A percentile compares a stretch with the other conserved stretches of the same genome.
Evolutionary conservation across 2,888 invertebrate species (phyloP).

Genomic region (Amiota minor): DNA sequence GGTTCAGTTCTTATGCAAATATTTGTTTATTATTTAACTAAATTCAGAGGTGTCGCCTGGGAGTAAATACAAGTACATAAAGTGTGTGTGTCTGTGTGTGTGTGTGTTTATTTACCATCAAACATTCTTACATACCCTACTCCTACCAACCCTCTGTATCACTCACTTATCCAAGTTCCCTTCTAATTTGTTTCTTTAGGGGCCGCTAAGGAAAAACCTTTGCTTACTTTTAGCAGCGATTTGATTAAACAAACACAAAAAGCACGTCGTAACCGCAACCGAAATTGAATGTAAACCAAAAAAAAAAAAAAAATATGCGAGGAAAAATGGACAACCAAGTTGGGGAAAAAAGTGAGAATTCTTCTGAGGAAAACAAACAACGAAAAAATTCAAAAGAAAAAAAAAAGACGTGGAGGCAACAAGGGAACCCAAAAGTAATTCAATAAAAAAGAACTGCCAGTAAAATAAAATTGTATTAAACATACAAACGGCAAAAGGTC

Average conservation of each 20-base stretch:
- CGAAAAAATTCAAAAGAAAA: constrained; percentile 40
- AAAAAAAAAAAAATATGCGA: too few relatives aligned
- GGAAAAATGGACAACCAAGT: background rate
- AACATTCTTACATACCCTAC: too few relatives aligned
- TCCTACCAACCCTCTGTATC: too few relatives aligned
- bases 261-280: too few relatives aligned
- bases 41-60: constrained; percentile 7
- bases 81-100: too few relatives aligned
- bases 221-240: background rate
- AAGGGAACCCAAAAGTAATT: constrained; percentile 23
- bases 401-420: constrained; percentile 36
- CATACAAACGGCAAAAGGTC: constrained; percentile 56
- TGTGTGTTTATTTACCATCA: too few relatives aligned
- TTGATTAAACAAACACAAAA: constrained; percentile 18
- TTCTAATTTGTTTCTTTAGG: background rate
- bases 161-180: too few relatives aligned
- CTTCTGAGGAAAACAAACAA: constrained; percentile 35
- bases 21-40: constrained; percentile 24
- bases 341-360: constrained; percentile 9
- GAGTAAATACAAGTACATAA: too few relatives aligned
- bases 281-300: constrained; percentile 6
- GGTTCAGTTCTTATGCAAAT: background rate
- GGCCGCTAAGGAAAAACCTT: background rate
- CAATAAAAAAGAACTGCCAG: constrained; percentile 39
- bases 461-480: constrained; percentile 7